Base-by-base conservation (phyloP, 2,113 vertebrate species). In the Lynx canadensis region DNA sequence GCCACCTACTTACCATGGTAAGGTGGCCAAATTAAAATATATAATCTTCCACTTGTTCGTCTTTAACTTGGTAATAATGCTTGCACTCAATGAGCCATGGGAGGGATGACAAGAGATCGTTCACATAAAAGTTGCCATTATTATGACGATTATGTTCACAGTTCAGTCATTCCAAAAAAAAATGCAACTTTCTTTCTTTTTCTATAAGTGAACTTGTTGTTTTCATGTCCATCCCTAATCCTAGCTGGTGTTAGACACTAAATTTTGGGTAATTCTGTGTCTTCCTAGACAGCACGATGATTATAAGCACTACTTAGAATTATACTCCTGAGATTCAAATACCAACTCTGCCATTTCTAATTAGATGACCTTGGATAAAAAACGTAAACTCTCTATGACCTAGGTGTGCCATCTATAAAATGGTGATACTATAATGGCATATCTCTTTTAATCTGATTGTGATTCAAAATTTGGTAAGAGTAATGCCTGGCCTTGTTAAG, bases 391-490 rank as follows among this genome's bases (percentile, higher is more conserved):
- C 65, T 89, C 41, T 68, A 33, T 93, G 52, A 79, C 36, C 76
- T 89, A 86, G 7, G 48, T 88, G 21, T 93, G 10, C 52, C 41
- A 41, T 79, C 60, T 83, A 3, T 48, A 92, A 89, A 82, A 90
- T 41, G 25, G 19, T 27, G 60, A 29, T 63, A 4, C 16, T 19
- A 11, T 81, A 31, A 50, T 71, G 25, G 41, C 29, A 80, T 88
- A 33, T 83, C 14, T 25, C 18, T 73, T 7, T 66, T 65, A 94
- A 91, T 66, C 38, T 66, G 19, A 29, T 45, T 81, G 14, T 48
- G 79, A 55, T 25, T 93, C 63, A 95, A 97, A 85, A 81, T 71
- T 85, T 73, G 57, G 45, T 85, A 55, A 95, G 45, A 95, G 95
- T 78, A 86, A 95, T 48, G 38, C 23, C 25, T 69, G 29, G 15